phyloP scores from a whole-genome alignment of 2,888 invertebrate genomes.

The Phalera bucephala region DNA sequence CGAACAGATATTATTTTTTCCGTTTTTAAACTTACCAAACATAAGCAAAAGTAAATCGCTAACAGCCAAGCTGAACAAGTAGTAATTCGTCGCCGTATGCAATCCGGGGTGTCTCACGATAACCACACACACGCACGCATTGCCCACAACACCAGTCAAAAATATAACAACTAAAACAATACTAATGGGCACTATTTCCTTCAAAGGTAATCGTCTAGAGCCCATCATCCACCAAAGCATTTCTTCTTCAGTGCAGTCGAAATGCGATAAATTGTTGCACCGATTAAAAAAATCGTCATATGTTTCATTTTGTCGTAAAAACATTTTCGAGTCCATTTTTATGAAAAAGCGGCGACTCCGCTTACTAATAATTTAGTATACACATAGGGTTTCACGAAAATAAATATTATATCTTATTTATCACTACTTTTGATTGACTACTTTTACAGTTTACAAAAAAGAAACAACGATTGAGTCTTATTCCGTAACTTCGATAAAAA shows the following conservation, averaged over 20 bases:
- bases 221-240: constrained; percentile 84
- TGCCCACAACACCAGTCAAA: constrained; percentile 92
- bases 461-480: no score
- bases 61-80: constrained; percentile 93
- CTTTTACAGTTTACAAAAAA: no score
- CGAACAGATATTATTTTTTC: no score
- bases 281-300: constrained; percentile 69
- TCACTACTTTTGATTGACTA: no score
- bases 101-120: constrained; percentile 90
- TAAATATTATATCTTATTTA: no score
- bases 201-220: constrained; percentile 83
- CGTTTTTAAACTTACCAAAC: constrained; percentile 85
- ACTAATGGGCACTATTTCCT: constrained; percentile 84
- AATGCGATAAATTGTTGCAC: constrained; percentile 70
- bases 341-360: neutral
- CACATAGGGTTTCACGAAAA: no score
- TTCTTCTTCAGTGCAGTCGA: constrained; percentile 84
- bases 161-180: constrained; percentile 90
- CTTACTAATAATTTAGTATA: no score
- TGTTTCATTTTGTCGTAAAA: constrained; percentile 63
- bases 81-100: constrained; percentile 96
- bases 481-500: no score
- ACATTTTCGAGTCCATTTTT: constrained; percentile 50
- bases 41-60: constrained; percentile 92
- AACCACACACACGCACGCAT: constrained; percentile 92